Evolutionary conservation across 2,797 vertebrate species (phyloP), one percentile per base, ranked within the genome.

Genomic region (Rhodeus uyekii): DNA sequence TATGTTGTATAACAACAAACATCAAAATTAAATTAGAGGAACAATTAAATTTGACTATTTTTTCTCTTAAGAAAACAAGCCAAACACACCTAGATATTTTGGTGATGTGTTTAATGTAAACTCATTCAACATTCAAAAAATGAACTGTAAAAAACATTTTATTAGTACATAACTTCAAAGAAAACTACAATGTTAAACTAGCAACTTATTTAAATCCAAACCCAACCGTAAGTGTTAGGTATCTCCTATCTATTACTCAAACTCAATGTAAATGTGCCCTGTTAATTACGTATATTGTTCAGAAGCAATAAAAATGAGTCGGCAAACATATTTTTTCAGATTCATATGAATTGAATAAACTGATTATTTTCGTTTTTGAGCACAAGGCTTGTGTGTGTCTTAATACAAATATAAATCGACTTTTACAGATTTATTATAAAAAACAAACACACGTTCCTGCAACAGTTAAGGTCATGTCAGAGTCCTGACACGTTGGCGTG

Each of bases 101-200:
- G 8, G 39, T 69, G 24, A 69, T 44, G 67, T 8, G 16, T 44
- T 69, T 69, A 10, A 69, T 69, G 39, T 69, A 69, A 44, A 69
- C 16, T 29, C 42, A 29, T 29, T 69, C 19, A 58, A 19, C 65
- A 68, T 27, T 8, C 1, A 19, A 19, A 71, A 71, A 12, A n/a
- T 18, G n/a, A 69, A 18, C 8, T 22, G 18, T 71, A 19, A 32
- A 75, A 76, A 44, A 2, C 24, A 61, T 18, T 39, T 58, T 61
- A 55, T 61, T 42, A 60, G n/a, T 22, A 61, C 55, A 39, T 27
- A 44, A 61, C 55, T 75, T 75, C 50, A 42, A 61, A 61, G 24
- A 76, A 61, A n/a, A 24, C 18, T 22, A 55, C 8, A 29, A 10
- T 22, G 19, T 27, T 34, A 53, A 73, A 24, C 32, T n/a, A 27